A percentile compares a stretch with the other conserved stretches of the same genome.
Evolutionary conservation across 2,888 invertebrate species (phyloP).

Genomic region (Morpho achilles): DNA sequence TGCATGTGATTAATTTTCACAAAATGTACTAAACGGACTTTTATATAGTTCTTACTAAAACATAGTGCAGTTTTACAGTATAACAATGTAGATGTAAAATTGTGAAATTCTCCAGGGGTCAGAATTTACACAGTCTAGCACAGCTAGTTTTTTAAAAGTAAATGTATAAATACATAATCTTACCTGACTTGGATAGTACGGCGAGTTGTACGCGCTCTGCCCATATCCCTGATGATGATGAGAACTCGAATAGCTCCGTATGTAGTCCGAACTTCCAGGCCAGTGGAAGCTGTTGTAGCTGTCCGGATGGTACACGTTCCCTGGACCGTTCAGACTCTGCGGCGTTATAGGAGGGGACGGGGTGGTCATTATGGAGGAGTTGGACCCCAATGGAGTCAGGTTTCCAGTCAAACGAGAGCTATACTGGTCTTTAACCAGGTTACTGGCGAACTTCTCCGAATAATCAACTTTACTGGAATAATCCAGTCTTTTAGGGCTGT

Average conservation of each 20-base stretch:
- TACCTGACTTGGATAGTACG: constrained; percentile 80
- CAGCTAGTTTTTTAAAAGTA: no score
- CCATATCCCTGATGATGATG: constrained; percentile 79
- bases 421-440: constrained; percentile 68
- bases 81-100: no score
- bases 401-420: constrained; percentile 81
- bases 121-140: no score
- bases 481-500: constrained; percentile 67
- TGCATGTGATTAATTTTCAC: no score
- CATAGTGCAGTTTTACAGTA: no score
- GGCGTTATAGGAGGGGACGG: constrained; percentile 90
- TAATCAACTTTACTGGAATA: constrained; percentile 67
- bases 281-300: constrained; percentile 77
- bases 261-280: constrained; percentile 77
- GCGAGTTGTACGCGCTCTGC: constrained; percentile 80
- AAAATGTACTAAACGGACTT: no score
- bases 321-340: constrained; percentile 77
- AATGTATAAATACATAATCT: constrained; percentile 26
- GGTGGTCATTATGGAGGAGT: constrained; percentile 87
- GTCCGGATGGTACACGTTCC: constrained; percentile 75
- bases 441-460: constrained; percentile 64
- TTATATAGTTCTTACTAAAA: no score
- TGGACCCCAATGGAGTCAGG: constrained; percentile 86
- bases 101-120: no score
- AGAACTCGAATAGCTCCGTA: constrained; percentile 71